Evolutionary conservation across 2,797 vertebrate species (phyloP), one percentile per base, ranked within the genome.

Genomic region (Macroramphosus scolopax): DNA sequence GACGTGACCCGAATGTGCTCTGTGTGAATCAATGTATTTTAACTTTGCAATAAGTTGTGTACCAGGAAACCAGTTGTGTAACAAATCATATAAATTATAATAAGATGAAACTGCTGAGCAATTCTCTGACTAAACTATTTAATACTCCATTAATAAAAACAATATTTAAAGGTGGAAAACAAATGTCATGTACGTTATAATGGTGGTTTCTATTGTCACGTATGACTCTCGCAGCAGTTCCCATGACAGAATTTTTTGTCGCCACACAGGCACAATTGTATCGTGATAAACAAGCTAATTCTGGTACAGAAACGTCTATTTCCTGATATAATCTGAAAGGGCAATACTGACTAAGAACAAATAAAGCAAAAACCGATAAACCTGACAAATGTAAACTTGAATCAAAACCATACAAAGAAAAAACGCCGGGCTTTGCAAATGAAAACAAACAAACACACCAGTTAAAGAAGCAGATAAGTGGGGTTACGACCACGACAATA

Each of bases 1-100:
- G 77, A 82, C 82, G 47, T 89, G 86, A 89, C 87, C 87, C 70
- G 87, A 86, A 90, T 91, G 75, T 88, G 87, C 84, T 85, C 68
- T 9, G 38, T 63, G 72, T 80, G 87, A 89, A 90, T 89, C 39
- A 87, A 91, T 89, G 87, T 77, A 82, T 86, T 89, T 89, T 89
- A 89, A 83, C 84, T 90, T 86, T 81, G 80, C 72, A 75, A 84
- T 76, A 72, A 76, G 75, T 62, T 62, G 52, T 35, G 24, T 38
- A 67, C 62, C 55, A 61, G 73, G 48, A 42, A 70, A 63, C 52
- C 65, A 51, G 71, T 80, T 80, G 77, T 68, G 66, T 74, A 78
- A 82, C 69, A 44, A 45, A 62, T 71, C n/a, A n/a, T n/a, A n/a
- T n/a, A n/a, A n/a, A n/a, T n/a, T n/a, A n/a, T n/a, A n/a, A n/a